Percentiles rank a stretch among this genome's conserved stretches.
Conservation (phyloP, 2,888 invertebrate species). For the Eurytoma californica region DNA sequence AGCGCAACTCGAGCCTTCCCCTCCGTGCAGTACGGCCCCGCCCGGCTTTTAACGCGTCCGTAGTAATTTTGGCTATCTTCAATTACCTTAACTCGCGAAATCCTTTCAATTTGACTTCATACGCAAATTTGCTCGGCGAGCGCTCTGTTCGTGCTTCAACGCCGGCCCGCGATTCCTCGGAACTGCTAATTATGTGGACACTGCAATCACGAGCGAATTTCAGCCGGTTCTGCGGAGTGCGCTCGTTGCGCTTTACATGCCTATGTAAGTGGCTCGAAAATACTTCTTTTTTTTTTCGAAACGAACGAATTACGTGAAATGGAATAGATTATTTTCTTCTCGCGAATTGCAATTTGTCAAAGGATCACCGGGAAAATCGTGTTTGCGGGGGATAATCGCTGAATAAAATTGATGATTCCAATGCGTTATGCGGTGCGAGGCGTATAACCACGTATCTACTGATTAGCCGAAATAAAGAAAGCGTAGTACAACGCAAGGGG, state of each 20-base stretch:
- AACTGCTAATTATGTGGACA: not conserved
- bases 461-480: conserved; percentile 5
- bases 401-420: no score
- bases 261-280: not conserved
- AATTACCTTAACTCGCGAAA: conserved; percentile 30
- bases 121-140: conserved; percentile 2
- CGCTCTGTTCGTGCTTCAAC: not conserved
- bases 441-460: not conserved
- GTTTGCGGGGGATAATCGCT: no score
- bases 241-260: no score
- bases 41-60: not conserved
- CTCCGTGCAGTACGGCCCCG: no score
- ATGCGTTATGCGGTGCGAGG: not conserved
- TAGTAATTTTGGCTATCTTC: conserved; percentile 28
- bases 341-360: not conserved
- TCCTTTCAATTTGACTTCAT: conserved; percentile 37
- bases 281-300: not conserved
- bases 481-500: no score
- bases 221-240: not conserved
- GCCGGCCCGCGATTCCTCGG: not conserved
- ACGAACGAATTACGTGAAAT: not conserved
- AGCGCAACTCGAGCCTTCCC: no score
- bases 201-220: not conserved
- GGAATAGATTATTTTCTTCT: not conserved
- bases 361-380: not conserved